Percentiles rank a stretch among this genome's conserved stretches.
phyloP scores from a whole-genome alignment of 1,140 invertebrate species.

The Drosophila rufa region DNA sequence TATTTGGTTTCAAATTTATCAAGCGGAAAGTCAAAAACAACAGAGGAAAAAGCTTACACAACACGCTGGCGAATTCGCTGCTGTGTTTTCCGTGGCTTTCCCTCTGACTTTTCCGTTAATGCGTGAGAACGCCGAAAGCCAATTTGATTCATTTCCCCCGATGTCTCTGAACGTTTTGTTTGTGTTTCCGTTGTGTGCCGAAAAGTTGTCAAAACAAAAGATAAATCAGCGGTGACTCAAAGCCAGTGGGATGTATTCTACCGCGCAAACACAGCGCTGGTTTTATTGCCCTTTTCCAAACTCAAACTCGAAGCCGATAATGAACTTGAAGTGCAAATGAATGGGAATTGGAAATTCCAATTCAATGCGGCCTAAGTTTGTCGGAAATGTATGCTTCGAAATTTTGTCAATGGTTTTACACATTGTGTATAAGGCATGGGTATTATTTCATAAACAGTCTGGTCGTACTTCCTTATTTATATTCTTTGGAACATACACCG shows the following conservation, averaged over 20 bases:
- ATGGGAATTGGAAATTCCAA: slow-evolving; percentile 34
- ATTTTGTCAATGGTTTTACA: slow-evolving; percentile 3
- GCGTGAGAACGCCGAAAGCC: slow-evolving; percentile 72
- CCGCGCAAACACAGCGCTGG: slow-evolving; percentile 9
- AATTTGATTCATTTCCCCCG: slow-evolving; percentile 60
- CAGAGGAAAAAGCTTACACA: slow-evolving; percentile 52
- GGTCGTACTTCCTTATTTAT: neutral
- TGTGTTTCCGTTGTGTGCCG: slow-evolving; percentile 52
- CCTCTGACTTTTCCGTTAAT: slow-evolving; percentile 56
- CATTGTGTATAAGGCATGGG: neutral
- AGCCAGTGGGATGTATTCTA: slow-evolving; percentile 25
- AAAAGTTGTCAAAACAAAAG: slow-evolving; percentile 82
- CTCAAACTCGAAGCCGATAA: slow-evolving; percentile 48
- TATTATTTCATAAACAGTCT: neutral
- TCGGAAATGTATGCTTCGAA: neutral
- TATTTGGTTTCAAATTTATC: slow-evolving; percentile 79
- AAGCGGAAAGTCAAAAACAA: slow-evolving; percentile 73
- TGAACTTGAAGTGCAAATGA: slow-evolving; percentile 62
- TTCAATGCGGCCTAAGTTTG: slow-evolving; percentile 14
- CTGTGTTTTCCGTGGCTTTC: slow-evolving; percentile 31
- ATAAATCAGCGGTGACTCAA: slow-evolving; percentile 73
- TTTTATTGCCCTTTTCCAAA: slow-evolving; percentile 43
- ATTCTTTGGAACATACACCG: too few relatives aligned
- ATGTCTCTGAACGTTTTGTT: slow-evolving; percentile 39
- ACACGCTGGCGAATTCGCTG: slow-evolving; percentile 14